These are phyloP conservation scores for Ephestia elutella DNA, from an alignment of 1,140 invertebrate genomes.

Conservation along the genomic window DNA sequence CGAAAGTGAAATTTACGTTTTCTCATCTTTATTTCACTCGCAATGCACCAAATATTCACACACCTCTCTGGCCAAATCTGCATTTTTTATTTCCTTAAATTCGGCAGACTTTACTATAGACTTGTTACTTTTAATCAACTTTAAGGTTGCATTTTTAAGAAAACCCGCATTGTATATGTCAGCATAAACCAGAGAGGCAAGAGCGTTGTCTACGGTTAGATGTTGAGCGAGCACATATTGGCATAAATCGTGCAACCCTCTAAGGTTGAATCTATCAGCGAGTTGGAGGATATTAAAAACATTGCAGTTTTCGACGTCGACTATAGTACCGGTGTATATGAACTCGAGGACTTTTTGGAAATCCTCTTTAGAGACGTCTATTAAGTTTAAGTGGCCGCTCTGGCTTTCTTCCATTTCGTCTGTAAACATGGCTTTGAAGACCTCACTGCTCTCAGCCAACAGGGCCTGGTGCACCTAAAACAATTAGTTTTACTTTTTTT, in stretches of 20 bases:
- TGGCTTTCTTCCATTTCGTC: slow-evolving; percentile 59
- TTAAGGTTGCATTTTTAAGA: slow-evolving; percentile 46
- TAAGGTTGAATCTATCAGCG: slow-evolving; percentile 51
- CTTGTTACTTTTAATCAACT: slow-evolving; percentile 52
- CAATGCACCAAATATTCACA: slow-evolving; percentile 40
- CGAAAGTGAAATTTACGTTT: too few relatives aligned
- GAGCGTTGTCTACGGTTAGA: slow-evolving; percentile 41
- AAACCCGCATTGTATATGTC: slow-evolving; percentile 50
- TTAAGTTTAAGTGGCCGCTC: slow-evolving; percentile 50
- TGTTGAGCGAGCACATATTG: slow-evolving; percentile 42
- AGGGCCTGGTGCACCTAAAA: slow-evolving; percentile 44
- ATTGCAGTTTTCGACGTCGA: slow-evolving; percentile 43
- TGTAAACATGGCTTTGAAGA: slow-evolving; percentile 66
- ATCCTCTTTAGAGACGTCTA: slow-evolving; percentile 54
- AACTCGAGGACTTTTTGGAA: slow-evolving; percentile 45
- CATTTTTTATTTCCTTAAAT: slow-evolving; percentile 52
- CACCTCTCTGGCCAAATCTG: slow-evolving; percentile 45
- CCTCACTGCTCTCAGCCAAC: slow-evolving; percentile 51
- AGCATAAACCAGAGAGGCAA: slow-evolving; percentile 47
- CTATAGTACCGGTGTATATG: slow-evolving; percentile 57
- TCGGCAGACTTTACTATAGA: slow-evolving; percentile 31
- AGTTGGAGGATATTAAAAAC: slow-evolving; percentile 49
- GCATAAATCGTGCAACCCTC: slow-evolving; percentile 42
- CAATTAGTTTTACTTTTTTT: too few relatives aligned
- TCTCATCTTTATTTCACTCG: too few relatives aligned